These are phyloP conservation scores for Catagonus wagneri DNA, from an alignment of 2,113 vertebrate genomes.

Conservation along the genomic window DNA sequence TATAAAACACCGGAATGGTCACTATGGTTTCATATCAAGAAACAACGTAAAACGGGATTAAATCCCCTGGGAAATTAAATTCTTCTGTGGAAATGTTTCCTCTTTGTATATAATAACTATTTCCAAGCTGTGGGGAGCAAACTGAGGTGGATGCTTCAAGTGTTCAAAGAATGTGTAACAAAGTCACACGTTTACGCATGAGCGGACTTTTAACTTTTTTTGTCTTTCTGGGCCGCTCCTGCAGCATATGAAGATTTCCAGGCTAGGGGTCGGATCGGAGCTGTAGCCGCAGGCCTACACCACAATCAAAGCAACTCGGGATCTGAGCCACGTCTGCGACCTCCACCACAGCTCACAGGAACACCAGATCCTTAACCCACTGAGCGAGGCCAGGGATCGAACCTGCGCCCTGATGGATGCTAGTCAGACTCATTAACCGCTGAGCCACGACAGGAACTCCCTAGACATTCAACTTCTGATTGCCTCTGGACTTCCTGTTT, in stretches of 20 bases:
- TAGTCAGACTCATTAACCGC: no score
- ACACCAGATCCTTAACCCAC: no score
- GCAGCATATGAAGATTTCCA: no score
- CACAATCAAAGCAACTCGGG: no score
- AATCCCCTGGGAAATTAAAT: background rate
- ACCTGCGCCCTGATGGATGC: no score
- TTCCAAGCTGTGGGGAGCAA: background rate
- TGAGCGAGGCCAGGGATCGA: no score
- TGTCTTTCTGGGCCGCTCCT: no score
- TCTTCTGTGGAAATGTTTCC: background rate
- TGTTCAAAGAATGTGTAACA: background rate
- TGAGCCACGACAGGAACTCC: no score
- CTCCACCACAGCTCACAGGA: no score
- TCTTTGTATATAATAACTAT: background rate
- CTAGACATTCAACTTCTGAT: background rate
- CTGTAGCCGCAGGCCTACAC: no score
- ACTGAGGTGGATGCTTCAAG: background rate
- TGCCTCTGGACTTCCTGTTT: background rate
- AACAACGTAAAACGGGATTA: background rate
- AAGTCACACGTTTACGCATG: fast-evolving
- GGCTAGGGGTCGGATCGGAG: no score
- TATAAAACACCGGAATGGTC: background rate
- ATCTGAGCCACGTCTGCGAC: no score
- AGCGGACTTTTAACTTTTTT: background rate
- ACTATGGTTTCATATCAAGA: background rate